phyloP scores from a whole-genome alignment of 2,797 vertebrate genomes.

The Serranus cabrilla region DNA sequence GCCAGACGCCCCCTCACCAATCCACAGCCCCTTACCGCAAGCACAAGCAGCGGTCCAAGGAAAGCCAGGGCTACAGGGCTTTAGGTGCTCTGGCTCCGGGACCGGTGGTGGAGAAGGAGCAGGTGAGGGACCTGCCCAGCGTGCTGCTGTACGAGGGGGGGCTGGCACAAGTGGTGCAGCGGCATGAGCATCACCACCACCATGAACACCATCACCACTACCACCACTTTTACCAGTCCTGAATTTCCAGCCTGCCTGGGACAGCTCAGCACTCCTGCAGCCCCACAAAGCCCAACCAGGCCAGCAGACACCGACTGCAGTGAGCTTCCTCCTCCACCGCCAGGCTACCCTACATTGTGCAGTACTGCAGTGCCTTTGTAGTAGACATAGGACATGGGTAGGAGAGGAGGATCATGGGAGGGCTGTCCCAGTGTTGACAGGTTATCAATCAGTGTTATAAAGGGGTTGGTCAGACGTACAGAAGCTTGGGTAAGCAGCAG shows the following conservation, averaged over 20 bases:
- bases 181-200: conserved; percentile 98
- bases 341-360: conserved; percentile 11
- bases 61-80: conserved; percentile 89
- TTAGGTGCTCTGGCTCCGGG: conserved; percentile 84
- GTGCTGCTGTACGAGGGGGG: conserved; percentile 93
- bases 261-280: conserved; percentile 29
- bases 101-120: conserved; percentile 91
- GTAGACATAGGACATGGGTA: conserved; percentile 31
- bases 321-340: conserved; percentile 80
- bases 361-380: conserved; percentile 33
- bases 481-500: conserved; percentile 50
- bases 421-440: conserved; percentile 75
- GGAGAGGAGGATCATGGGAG: conserved; percentile 45
- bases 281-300: conserved; percentile 16
- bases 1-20: conserved; percentile 89
- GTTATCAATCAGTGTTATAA: conserved; percentile 67
- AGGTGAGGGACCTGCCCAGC: conserved; percentile 92
- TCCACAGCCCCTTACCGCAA: conserved; percentile 92
- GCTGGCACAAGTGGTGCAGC: conserved; percentile 94
- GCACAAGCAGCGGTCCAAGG: conserved; percentile 95
- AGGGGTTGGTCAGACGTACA: conserved; percentile 49
- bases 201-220: conserved; percentile 99
- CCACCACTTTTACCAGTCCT: conserved; percentile 99
- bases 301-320: conserved; percentile 75
- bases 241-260: conserved; percentile 66